Percentiles rank a stretch among this genome's conserved stretches.
Evolutionary conservation across 1,140 invertebrate species (phyloP).

Genomic region (Gerris buenoi): DNA sequence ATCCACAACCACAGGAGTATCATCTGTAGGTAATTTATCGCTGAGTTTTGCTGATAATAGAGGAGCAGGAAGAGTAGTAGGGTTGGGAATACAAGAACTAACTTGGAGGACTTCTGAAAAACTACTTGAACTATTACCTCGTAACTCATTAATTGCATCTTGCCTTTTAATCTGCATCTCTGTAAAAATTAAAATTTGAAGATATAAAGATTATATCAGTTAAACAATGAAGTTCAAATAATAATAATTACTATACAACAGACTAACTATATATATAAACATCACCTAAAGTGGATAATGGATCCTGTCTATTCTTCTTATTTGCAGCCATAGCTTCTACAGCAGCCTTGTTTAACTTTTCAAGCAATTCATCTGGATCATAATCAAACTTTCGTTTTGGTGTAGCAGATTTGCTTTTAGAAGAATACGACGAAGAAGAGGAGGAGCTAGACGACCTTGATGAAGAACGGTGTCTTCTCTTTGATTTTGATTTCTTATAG

Average conservation of each 20-base stretch:
- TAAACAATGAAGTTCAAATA: too few relatives aligned
- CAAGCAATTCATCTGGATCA: constrained; percentile 12
- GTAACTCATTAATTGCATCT: neutral
- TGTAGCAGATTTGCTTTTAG: constrained; percentile 8
- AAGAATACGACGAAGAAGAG: constrained; percentile 7
- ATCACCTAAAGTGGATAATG: constrained; percentile 4
- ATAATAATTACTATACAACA: neutral
- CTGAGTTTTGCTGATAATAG: neutral
- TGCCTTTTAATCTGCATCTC: neutral
- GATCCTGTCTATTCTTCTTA: neutral
- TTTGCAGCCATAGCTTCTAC: constrained; percentile 14
- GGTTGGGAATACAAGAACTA: neutral
- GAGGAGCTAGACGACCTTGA: constrained; percentile 9
- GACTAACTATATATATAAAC: too few relatives aligned
- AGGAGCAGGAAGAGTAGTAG: neutral
- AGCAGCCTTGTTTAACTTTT: constrained; percentile 15
- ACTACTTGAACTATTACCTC: neutral
- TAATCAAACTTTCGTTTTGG: neutral
- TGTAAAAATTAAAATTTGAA: too few relatives aligned
- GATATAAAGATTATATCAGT: too few relatives aligned
- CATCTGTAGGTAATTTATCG: neutral
- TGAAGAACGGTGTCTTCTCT: neutral
- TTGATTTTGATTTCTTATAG: neutral
- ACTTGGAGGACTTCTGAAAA: neutral
- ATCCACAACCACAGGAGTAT: neutral